These are phyloP conservation scores for Lasioglossum lativentre DNA, from an alignment of 2,888 invertebrate genomes.

Conservation along the genomic window DNA sequence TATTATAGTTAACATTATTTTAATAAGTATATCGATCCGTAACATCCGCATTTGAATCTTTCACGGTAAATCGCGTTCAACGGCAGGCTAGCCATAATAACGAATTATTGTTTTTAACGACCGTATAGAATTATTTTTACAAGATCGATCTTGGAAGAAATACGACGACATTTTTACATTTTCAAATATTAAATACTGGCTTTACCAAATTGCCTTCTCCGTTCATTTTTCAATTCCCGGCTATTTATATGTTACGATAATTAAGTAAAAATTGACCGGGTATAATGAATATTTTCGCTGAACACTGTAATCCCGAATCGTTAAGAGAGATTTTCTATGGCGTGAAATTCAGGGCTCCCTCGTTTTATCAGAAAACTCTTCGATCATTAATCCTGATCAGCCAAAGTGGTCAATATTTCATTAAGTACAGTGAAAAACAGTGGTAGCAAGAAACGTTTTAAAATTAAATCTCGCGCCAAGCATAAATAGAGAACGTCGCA, in stretches of 20 bases:
- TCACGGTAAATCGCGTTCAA: conserved; percentile 16
- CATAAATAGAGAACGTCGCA: not conserved
- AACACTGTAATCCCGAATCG: not conserved
- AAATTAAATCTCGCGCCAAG: not conserved
- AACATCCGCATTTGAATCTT: conserved; percentile 31
- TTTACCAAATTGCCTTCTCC: not conserved
- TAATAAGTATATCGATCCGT: conserved; percentile 48
- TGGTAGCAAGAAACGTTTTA: not conserved
- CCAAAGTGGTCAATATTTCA: not conserved
- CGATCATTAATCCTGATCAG: not conserved
- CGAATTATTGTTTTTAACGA: not conserved
- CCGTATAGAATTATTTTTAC: not conserved
- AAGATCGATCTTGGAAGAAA: not conserved
- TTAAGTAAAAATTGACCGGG: too few species aligned
- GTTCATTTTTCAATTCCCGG: not conserved
- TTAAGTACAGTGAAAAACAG: not conserved
- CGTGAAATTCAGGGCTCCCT: too few species aligned
- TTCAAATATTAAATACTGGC: not conserved
- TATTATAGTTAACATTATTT: conserved; percentile 63
- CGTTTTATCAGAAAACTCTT: not conserved
- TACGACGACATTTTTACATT: too few species aligned
- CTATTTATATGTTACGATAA: too few species aligned
- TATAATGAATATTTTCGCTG: not conserved
- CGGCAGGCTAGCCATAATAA: not conserved
- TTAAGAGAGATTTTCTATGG: not conserved